phyloP scores from a whole-genome alignment of 2,797 vertebrate species.

The Thaleichthys pacificus region DNA sequence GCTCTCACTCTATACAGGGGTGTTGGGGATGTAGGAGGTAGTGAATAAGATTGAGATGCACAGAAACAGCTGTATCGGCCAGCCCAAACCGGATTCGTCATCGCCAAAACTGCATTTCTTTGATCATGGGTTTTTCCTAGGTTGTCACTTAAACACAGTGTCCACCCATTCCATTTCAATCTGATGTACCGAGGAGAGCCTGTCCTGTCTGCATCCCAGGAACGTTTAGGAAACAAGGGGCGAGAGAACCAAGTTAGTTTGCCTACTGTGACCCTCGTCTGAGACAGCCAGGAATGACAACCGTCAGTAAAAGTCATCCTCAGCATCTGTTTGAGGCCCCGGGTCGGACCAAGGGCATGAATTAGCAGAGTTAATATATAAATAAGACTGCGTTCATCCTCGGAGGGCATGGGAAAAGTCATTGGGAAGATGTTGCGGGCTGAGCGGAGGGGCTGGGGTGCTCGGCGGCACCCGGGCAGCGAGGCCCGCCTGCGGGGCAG shows the following conservation, averaged over 20 bases:
- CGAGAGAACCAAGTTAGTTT: slow-evolving; percentile 3
- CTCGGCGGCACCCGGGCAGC: neutral
- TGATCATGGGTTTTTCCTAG: too few species aligned
- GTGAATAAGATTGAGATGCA: too few species aligned
- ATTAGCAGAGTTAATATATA: slow-evolving; percentile 40
- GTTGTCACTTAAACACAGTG: neutral
- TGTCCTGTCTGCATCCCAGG: neutral
- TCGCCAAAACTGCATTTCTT: too few species aligned
- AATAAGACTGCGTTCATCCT: slow-evolving; percentile 39
- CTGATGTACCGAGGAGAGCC: neutral
- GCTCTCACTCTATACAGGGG: neutral
- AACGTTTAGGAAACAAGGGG: neutral
- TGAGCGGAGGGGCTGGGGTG: slow-evolving; percentile 16
- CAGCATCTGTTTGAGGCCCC: slow-evolving; percentile 27
- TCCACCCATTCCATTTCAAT: neutral
- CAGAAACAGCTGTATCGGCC: too few species aligned
- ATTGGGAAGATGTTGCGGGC: slow-evolving; percentile 45
- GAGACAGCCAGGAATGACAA: slow-evolving; percentile 36
- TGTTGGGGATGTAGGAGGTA: neutral
- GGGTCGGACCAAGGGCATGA: slow-evolving; percentile 37
- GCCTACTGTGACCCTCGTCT: slow-evolving; percentile 19
- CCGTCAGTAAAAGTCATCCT: slow-evolving; percentile 44
- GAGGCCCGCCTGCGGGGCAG: slow-evolving; percentile 57
- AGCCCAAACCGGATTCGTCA: too few species aligned
- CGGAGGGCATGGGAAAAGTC: slow-evolving; percentile 37